Evolutionary conservation across 2,113 vertebrate genomes (phyloP).

Genomic region (Dromas ardeola): DNA sequence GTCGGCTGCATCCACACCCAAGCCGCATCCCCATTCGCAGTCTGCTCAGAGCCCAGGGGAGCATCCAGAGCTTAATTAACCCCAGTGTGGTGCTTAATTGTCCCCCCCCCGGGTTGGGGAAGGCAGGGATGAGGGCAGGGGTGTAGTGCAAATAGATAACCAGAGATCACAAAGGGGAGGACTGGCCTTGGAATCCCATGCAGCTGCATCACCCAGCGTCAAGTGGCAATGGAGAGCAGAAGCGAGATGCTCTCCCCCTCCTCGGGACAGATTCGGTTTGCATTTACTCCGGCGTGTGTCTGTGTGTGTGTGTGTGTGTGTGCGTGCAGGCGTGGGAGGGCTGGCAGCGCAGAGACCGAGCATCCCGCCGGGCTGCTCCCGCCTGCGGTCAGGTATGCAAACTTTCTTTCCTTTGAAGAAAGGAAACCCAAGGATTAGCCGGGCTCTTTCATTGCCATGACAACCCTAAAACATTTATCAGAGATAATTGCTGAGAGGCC

Average conservation of each 20-base stretch:
- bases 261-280: not conserved
- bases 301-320: too few species aligned
- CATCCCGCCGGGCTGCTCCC: not conserved
- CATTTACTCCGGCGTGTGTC: not conserved
- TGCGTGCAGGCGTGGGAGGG: not conserved
- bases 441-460: slow-evolving; percentile 52
- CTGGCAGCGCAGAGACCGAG: not conserved
- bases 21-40: not conserved
- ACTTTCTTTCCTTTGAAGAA: slow-evolving; percentile 51
- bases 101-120: not conserved
- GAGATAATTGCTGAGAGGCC: not conserved
- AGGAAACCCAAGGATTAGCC: slow-evolving; percentile 17
- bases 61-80: not conserved
- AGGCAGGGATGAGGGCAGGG: accelerated
- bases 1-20: not conserved
- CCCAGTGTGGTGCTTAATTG: accelerated
- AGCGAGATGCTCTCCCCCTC: not conserved
- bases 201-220: accelerated
- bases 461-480: slow-evolving; percentile 65
- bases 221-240: accelerated
- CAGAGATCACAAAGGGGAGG: accelerated
- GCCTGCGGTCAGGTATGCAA: not conserved
- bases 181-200: not conserved
- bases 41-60: not conserved
- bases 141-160: accelerated